Evolutionary conservation across 2,797 vertebrate genomes (phyloP), one percentile per base, ranked within the genome.

Genomic region (Psittacula echo): DNA sequence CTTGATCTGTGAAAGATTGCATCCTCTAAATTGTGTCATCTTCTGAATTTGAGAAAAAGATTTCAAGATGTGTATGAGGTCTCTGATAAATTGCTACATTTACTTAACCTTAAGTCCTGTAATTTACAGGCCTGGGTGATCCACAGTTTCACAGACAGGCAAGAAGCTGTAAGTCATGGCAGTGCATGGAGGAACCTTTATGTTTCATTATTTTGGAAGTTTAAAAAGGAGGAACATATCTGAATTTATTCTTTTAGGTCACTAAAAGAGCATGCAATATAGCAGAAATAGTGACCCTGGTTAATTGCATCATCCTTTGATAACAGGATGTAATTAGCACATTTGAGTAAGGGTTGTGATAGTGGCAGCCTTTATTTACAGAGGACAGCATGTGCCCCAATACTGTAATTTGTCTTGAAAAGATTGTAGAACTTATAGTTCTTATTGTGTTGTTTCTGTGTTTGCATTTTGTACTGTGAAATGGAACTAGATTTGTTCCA

Each of bases 241-340:
- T 87, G 79, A 86, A 91, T 88, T 91, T 91, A 78, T 88, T 84
- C 39, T 81, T 81, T 41, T 26, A 73, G 76, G 80, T 84, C 60
- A 66, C 37, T 19, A 44, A 39, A 84, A 45, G 54, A 93, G 44
- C 34, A 29, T 58, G 37, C 15, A 50, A 54, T 42, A 24, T 23
- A 73, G 88, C 64, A 85, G 58, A 71, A 93, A 78, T 39, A 16
- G 54, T 56, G 34, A 21, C 60, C 70, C 66, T 64, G 32, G 30
- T 87, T 95, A 96, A 95, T 76, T 91, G 77, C 88, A 90, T 91
- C 94, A 95, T 87, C 83, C 32, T 70, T 93, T 91, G 88, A 86
- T 95, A 95, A 76, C 39, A 79, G 70, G 92, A 82, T 95, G 90
- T 73, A 94, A 94, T 95, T 96, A 96, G 78, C 74, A 70, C 37